Evolutionary conservation across 2,888 invertebrate genomes (phyloP).

Genomic region (Leucophenga maculata): DNA sequence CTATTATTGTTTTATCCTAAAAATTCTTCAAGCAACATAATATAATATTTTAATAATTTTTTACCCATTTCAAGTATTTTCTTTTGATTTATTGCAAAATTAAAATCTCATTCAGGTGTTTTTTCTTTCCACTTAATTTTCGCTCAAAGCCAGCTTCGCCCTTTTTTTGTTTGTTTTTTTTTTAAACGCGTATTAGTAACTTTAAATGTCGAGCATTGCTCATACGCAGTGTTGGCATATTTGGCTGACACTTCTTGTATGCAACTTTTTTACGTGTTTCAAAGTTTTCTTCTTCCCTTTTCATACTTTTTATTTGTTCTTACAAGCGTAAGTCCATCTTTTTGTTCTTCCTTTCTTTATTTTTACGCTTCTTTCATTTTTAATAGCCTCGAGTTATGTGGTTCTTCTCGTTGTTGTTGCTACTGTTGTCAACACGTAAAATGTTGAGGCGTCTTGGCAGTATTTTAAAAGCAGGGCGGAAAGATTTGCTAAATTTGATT

Average conservation of each 20-base stretch:
- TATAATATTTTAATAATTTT: too few relatives aligned
- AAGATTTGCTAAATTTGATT: too few relatives aligned
- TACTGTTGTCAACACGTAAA: constrained; percentile 29
- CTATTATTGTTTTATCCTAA: too few relatives aligned
- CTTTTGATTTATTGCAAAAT: too few relatives aligned
- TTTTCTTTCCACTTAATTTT: too few relatives aligned
- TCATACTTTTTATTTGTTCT: constrained; percentile 37
- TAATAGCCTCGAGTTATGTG: constrained; percentile 25
- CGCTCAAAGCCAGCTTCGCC: constrained; percentile 6
- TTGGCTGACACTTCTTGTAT: constrained; percentile 36
- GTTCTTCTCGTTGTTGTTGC: constrained; percentile 21
- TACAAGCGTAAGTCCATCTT: constrained; percentile 19
- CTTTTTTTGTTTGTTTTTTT: constrained; percentile 26
- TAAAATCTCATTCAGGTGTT: too few relatives aligned
- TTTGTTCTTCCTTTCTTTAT: background rate
- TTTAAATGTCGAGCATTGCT: constrained; percentile 50
- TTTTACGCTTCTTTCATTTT: constrained; percentile 10
- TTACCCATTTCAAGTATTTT: too few relatives aligned
- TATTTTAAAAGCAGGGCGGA: background rate
- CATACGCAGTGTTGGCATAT: constrained; percentile 51
- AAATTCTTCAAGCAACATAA: too few relatives aligned
- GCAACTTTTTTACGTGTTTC: constrained; percentile 39
- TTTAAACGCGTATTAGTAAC: background rate
- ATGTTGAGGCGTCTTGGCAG: constrained; percentile 17
- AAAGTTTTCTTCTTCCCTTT: constrained; percentile 11